Evolutionary conservation across 2,113 vertebrate genomes (phyloP).

Genomic region (Sinocyclocheilus maitianheensis): DNA sequence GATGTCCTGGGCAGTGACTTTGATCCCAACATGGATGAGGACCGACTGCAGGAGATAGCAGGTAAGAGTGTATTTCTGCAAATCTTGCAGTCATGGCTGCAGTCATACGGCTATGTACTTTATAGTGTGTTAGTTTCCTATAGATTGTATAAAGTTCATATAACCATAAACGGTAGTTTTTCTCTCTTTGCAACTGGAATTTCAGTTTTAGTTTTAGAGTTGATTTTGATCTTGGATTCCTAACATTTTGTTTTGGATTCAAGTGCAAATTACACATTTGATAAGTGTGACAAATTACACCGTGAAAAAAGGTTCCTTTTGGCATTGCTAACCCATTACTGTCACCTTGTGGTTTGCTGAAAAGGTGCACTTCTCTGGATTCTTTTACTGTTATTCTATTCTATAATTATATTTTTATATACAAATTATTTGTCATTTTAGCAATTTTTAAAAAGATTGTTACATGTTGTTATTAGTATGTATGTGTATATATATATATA

Average conservation of each 20-base stretch:
- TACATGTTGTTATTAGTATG: no score
- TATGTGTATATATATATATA: no score
- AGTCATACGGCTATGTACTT: neutral
- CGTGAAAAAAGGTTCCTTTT: neutral
- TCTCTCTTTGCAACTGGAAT: neutral
- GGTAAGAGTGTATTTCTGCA: constrained; percentile 68
- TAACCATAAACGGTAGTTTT: neutral
- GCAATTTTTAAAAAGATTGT: no score
- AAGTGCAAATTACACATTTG: neutral
- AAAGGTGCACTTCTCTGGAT: constrained; percentile 29
- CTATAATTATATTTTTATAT: no score
- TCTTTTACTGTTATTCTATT: no score
- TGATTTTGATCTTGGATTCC: no score
- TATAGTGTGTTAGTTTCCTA: neutral
- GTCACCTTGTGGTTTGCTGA: constrained; percentile 68
- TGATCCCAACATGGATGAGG: constrained; percentile 97
- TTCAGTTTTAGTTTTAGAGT: neutral
- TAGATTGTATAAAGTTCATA: neutral
- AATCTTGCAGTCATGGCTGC: neutral
- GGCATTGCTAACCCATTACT: constrained; percentile 54
- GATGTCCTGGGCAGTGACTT: constrained; percentile 98
- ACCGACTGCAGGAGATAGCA: constrained; percentile 96
- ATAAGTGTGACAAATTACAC: neutral
- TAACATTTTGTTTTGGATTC: neutral
- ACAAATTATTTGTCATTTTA: no score